Evolutionary conservation across 2,113 vertebrate species (phyloP), one percentile per base, ranked within the genome.

Genomic region (Macrotus californicus): DNA sequence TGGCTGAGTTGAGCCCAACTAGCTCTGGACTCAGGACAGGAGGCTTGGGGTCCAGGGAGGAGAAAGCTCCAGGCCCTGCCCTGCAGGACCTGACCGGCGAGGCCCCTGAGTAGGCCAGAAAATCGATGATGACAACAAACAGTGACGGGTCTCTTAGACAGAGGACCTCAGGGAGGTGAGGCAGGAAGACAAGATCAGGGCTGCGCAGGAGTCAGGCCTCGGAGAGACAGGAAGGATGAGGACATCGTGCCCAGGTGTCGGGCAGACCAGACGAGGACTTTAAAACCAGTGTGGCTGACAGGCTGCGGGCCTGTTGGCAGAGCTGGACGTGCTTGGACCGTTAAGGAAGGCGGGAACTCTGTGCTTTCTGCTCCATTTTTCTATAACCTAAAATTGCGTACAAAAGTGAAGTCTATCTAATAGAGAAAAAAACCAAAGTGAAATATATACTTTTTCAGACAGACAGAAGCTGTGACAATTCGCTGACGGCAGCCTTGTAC

Each of bases 391-490:
- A 73, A 73, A 84, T 18, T 48, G 52, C 34, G 18, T 43, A 56
- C 54, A 52, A 48, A 64, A 90, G 41, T 59, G 8, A 86, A 94
- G 64, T 31, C n/a, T 19, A 43, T 59, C 18, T 9, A 36, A 69
- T 41, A 54, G 82, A 87, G 52, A 18, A 6, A 56, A 70, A 70
- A 69, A 61, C 18, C n/a, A 66, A 72, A 64, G 46, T 76, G 36
- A 87, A 87, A 76, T 36, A 22, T 41, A 73, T 29, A 75, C 18
- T 18, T 29, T 61, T 56, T 24, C 69, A 87, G 66, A 61, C 26
- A 61, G 41, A 94, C 41, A 69, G 69, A 86, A 84, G n/a, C 50
- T n/a, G 50, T 48, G 88, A 85, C n/a, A 75, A 80, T 39, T 83
- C 61, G 77, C 5, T 7, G 43, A 48, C 10, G 52, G 48, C n/a